Base-by-base conservation (phyloP, 2,113 vertebrate species). In the Paradoxurus hermaphroditus region DNA sequence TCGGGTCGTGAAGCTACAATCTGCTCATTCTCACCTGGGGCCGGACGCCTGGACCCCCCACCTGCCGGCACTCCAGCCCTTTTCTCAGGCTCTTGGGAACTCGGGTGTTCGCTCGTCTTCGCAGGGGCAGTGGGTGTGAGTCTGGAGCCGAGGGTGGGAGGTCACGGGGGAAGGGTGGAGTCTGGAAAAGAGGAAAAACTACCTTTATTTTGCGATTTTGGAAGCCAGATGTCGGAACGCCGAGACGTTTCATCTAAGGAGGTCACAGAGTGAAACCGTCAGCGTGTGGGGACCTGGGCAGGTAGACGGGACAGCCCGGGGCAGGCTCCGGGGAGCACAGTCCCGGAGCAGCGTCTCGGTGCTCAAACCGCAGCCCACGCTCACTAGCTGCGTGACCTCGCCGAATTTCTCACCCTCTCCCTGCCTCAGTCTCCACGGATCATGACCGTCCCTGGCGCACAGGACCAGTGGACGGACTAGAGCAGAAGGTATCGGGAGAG, bases 1-100 rank as follows among this genome's bases (percentile, higher is more conserved):
- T n/a, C n/a, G n/a, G 68, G 44, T 2, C 36, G 0, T 46, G 1
- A n/a, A 31, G 29, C 46, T 5, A 15, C 70, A 49, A 14, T 10
- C 84, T 25, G 44, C 65, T 82, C 9, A 2, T 36, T 46, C 36
- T 46, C 56, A 7, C 27, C 82, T 62, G 27, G 36, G 72, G 46
- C 6, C 1, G 70, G 70, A 5, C 41, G 23, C 51, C 53, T 19
- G 1, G 68, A 13, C 4, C 68, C 72, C 34, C 39, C 72, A 25
- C 49, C 78, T 14, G 15, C 16, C 1, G 0, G 6, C 4, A 14
- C 70, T 39, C 73, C 73, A 51, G 72, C 68, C 27, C 41, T 0
- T 44, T 7, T 9, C 1, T 0, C 34, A 27, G 72, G 56, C 70
- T 1, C 84, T 7, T 63, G 65, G 77, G 84, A 67, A 49, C n/a